Percentiles rank a stretch among this genome's conserved stretches.
These are phyloP conservation scores for Varanus salvator DNA, from an alignment of 2,113 vertebrate species.

Conservation along the genomic window DNA sequence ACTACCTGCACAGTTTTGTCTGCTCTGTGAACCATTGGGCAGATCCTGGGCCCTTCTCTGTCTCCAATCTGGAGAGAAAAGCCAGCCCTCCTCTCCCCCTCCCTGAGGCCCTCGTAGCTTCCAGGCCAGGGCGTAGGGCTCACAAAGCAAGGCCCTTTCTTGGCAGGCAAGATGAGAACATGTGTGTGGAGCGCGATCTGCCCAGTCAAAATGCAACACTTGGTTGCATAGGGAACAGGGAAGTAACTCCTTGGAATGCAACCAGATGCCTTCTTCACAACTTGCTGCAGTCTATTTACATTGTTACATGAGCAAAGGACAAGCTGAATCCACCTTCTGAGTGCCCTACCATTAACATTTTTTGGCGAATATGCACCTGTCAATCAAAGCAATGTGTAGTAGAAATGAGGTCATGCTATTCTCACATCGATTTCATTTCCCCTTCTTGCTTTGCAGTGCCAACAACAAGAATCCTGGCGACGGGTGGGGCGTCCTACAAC, in stretches of 20 bases:
- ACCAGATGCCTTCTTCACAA: background rate
- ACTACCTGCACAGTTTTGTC: background rate
- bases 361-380: background rate
- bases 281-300: background rate
- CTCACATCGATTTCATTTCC: background rate
- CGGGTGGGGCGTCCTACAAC: constrained; percentile 92
- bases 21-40: background rate
- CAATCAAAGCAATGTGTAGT: no score
- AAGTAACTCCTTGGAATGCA: background rate
- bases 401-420: background rate
- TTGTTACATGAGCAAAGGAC: background rate
- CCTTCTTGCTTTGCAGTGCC: constrained; percentile 80
- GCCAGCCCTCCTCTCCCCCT: no score
- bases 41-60: background rate
- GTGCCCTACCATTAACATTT: background rate
- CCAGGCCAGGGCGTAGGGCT: no score
- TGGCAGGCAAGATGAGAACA: no score
- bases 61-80: background rate
- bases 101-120: no score
- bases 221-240: background rate
- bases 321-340: background rate
- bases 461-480: constrained; percentile 90
- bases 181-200: background rate
- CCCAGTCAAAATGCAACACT: background rate
- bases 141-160: no score